phyloP scores from a whole-genome alignment of 2,113 vertebrate species.

The Dryoscopus gambensis region DNA sequence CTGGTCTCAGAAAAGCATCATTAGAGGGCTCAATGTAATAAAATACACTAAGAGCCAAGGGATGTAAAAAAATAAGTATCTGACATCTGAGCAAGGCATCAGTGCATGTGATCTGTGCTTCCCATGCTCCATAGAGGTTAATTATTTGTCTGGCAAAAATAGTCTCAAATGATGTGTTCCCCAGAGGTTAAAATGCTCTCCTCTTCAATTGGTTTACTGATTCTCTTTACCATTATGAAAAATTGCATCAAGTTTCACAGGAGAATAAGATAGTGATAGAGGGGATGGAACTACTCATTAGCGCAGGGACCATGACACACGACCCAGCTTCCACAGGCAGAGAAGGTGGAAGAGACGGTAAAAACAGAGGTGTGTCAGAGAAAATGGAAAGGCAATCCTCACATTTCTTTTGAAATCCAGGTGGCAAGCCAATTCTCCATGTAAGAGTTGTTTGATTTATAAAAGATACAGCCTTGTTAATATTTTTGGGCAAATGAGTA shows the following conservation, averaged over 20 bases:
- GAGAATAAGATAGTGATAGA: background rate
- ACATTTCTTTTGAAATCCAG: background rate
- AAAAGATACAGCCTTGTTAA: background rate
- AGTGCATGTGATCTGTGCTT: background rate
- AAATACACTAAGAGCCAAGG: background rate
- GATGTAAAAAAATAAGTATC: background rate
- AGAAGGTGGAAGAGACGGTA: background rate
- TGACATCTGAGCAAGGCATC: background rate
- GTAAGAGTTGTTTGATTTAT: background rate
- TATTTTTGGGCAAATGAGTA: background rate
- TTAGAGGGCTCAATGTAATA: background rate
- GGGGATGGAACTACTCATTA: background rate
- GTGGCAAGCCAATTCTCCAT: background rate
- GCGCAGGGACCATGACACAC: rapidly evolving
- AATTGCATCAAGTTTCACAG: background rate
- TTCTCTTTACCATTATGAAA: background rate
- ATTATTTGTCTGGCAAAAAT: background rate
- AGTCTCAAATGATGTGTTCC: background rate
- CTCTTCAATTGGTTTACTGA: background rate
- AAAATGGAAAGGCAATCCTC: background rate
- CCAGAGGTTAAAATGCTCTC: background rate
- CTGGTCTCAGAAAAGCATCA: background rate
- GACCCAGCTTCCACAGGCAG: background rate
- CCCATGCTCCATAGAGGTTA: background rate
- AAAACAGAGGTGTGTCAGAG: background rate